These are phyloP conservation scores for Drosophila kikkawai DNA, from an alignment of 1,140 invertebrate species.

Conservation along the genomic window DNA sequence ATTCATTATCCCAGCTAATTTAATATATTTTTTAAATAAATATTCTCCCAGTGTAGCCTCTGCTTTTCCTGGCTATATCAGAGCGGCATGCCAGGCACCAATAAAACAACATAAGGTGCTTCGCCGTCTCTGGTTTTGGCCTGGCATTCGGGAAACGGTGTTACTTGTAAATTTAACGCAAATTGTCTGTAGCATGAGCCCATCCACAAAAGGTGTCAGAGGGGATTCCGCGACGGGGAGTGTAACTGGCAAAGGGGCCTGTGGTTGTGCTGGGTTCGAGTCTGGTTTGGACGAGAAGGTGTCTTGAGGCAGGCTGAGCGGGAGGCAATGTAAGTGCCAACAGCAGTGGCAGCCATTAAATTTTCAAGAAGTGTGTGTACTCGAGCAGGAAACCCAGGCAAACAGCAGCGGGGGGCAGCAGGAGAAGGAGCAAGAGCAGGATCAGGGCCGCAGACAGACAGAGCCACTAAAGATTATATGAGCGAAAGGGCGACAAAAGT, in stretches of 20 bases:
- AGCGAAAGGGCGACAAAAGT: constrained; percentile 60
- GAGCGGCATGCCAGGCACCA: constrained; percentile 34
- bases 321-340: constrained; percentile 54
- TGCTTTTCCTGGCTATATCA: constrained; percentile 13
- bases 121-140: constrained; percentile 35
- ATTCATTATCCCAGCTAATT: background rate
- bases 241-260: constrained; percentile 11
- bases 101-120: constrained; percentile 55
- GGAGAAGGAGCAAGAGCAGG: background rate
- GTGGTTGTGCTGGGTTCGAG: constrained; percentile 20
- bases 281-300: background rate
- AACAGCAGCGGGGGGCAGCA: constrained; percentile 34
- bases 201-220: constrained; percentile 53
- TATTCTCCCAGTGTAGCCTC: constrained; percentile 22
- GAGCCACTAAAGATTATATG: constrained; percentile 49
- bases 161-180: constrained; percentile 82
- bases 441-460: constrained; percentile 23
- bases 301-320: background rate
- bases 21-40: background rate
- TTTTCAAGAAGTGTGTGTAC: constrained; percentile 70
- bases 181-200: constrained; percentile 82
- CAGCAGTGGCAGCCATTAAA: constrained; percentile 76
- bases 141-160: constrained; percentile 63
- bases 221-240: constrained; percentile 3
- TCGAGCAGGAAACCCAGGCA: constrained; percentile 45